Conservation (phyloP, 2,797 vertebrate genomes). For the Arrhamphus sclerolepis region DNA sequence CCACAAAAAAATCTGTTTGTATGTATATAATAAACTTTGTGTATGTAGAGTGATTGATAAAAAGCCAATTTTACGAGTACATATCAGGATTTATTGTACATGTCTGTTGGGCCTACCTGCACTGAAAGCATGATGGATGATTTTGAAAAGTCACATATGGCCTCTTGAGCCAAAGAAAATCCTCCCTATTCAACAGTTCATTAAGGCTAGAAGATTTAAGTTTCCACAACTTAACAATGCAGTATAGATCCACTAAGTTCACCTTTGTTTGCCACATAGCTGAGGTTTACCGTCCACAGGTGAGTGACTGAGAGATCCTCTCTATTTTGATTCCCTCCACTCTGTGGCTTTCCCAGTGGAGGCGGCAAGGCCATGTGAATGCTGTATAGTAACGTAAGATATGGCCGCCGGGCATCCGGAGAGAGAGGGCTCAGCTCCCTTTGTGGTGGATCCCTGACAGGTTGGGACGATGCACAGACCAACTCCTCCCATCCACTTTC, state of each 20-base stretch:
- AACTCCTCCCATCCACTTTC: constrained; percentile 78
- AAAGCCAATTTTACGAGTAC: not conserved
- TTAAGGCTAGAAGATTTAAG: constrained; percentile 78
- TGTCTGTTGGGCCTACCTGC: constrained; percentile 39
- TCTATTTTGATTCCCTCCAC: constrained; percentile 66
- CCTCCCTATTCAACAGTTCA: constrained; percentile 75
- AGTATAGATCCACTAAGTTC: constrained; percentile 76
- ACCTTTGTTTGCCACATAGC: constrained; percentile 79
- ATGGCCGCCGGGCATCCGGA: constrained; percentile 74
- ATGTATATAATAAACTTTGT: no score
- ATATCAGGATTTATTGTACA: constrained; percentile 35
- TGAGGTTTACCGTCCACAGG: constrained; percentile 78
- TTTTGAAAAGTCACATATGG: constrained; percentile 71
- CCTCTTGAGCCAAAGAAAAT: constrained; percentile 74
- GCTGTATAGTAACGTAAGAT: constrained; percentile 72
- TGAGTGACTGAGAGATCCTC: constrained; percentile 71
- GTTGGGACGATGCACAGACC: constrained; percentile 70
- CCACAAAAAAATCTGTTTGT: not conserved
- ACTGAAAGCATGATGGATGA: constrained; percentile 63
- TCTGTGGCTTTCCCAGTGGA: constrained; percentile 63
- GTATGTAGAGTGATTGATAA: no score
- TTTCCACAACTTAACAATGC: constrained; percentile 77
- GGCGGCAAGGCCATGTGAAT: constrained; percentile 69
- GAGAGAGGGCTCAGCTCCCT: constrained; percentile 71
- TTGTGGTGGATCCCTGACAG: constrained; percentile 80